Evolutionary conservation across 2,797 vertebrate genomes (phyloP).

Genomic region (Gambusia yucatana): DNA sequence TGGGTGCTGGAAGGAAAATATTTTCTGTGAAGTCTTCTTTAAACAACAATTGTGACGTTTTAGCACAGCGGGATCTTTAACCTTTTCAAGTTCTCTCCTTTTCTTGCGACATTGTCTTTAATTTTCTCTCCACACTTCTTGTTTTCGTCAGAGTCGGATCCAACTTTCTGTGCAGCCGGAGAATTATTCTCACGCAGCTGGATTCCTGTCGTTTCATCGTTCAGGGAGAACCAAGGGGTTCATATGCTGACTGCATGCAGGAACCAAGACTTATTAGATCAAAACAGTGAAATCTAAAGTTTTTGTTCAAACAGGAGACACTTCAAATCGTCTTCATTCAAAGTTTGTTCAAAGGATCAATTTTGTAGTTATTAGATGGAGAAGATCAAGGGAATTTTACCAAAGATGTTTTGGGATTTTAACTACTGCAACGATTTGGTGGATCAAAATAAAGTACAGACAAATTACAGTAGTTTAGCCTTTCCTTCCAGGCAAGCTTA

Average conservation of each 20-base stretch:
- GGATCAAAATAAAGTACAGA: background rate
- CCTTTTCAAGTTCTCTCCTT: constrained; percentile 40
- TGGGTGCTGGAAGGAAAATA: constrained; percentile 28
- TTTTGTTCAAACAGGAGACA: constrained; percentile 38
- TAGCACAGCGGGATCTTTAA: constrained; percentile 42
- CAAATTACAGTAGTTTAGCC: constrained; percentile 3
- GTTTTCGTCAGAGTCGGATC: constrained; percentile 6
- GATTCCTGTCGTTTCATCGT: constrained; percentile 13
- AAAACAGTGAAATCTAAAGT: constrained; percentile 16
- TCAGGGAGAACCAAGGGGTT: constrained; percentile 2
- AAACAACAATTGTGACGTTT: constrained; percentile 44
- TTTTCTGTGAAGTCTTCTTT: constrained; percentile 20
- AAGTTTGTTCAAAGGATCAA: constrained; percentile 36
- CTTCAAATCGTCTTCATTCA: constrained; percentile 21
- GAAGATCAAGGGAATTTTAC: constrained; percentile 11
- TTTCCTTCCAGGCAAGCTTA: constrained; percentile 2
- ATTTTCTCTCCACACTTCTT: constrained; percentile 22
- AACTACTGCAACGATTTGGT: constrained; percentile 15
- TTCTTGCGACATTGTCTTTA: constrained; percentile 24
- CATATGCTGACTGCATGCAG: background rate
- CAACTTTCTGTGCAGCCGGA: constrained; percentile 8
- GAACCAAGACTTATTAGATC: background rate
- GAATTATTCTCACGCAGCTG: constrained; percentile 43
- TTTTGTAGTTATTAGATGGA: constrained; percentile 34
- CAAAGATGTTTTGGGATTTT: constrained; percentile 16